Percentiles rank a stretch among this genome's conserved stretches.
phyloP scores from a whole-genome alignment of 1,140 invertebrate genomes.

The Drosophila pseudoananassae region DNA sequence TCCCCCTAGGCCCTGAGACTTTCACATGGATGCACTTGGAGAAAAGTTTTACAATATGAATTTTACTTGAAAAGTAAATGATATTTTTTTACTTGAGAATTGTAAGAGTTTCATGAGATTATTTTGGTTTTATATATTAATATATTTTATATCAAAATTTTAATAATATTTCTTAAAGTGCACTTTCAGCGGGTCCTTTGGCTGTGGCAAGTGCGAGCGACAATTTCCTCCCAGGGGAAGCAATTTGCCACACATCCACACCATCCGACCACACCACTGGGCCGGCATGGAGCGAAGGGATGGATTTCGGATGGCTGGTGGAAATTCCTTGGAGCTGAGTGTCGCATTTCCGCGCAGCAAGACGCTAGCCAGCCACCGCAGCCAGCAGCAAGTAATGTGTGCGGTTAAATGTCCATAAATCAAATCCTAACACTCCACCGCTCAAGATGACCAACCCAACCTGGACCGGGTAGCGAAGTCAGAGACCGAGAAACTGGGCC shows the following conservation, averaged over 20 bases:
- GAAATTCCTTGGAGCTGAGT: conserved; percentile 46
- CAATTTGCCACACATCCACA: conserved; percentile 76
- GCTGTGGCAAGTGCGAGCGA: conserved; percentile 48
- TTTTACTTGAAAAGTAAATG: not conserved
- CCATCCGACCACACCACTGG: conserved; percentile 28
- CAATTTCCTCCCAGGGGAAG: conserved; percentile 79
- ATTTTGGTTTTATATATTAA: not conserved
- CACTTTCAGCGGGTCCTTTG: conserved; percentile 13
- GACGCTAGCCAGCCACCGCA: conserved; percentile 57
- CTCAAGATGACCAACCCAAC: conserved; percentile 71
- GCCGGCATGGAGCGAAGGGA: conserved; percentile 23
- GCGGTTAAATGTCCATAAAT: conserved; percentile 82
- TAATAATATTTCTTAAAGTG: conserved; percentile 42
- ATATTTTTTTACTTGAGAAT: too few relatives aligned
- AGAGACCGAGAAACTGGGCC: conserved; percentile 28
- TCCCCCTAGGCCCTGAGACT: conserved; percentile 21
- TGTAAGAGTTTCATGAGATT: too few relatives aligned
- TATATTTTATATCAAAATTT: not conserved
- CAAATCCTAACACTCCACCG: conserved; percentile 62
- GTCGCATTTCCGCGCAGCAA: conserved; percentile 59
- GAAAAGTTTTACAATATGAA: conserved; percentile 1
- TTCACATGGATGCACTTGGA: conserved; percentile 22
- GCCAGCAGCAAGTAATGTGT: conserved; percentile 71
- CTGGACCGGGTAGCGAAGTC: conserved; percentile 16
- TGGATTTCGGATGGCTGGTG: conserved; percentile 26